Percentiles rank a stretch among this genome's conserved stretches.
Evolutionary conservation across 2,888 invertebrate species (phyloP).

Genomic region (Beris chalybata): DNA sequence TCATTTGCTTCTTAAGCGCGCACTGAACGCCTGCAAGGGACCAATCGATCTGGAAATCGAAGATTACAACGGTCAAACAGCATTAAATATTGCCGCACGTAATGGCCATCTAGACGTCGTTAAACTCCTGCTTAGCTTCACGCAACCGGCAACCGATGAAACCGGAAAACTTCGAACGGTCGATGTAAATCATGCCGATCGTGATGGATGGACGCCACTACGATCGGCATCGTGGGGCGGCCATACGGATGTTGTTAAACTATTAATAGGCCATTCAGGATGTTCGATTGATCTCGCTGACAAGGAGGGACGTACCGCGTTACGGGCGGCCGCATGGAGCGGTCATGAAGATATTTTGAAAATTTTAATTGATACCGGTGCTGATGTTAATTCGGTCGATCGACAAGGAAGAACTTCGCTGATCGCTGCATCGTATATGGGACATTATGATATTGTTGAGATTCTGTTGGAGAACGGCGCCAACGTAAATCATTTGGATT

Average conservation of each 20-base stretch:
- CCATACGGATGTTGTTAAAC: constrained; percentile 83
- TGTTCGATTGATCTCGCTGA: constrained; percentile 87
- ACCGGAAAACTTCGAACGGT: constrained; percentile 60
- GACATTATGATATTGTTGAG: constrained; percentile 87
- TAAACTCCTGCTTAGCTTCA: constrained; percentile 59
- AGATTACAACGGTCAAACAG: constrained; percentile 81
- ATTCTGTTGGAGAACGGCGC: constrained; percentile 81
- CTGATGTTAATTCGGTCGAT: constrained; percentile 80
- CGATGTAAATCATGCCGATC: constrained; percentile 75
- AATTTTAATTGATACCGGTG: constrained; percentile 74
- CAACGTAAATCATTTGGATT: constrained; percentile 81
- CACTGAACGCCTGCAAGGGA: constrained; percentile 64
- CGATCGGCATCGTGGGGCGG: constrained; percentile 96
- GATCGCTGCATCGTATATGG: constrained; percentile 96
- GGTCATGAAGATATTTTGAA: constrained; percentile 85
- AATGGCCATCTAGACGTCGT: constrained; percentile 76
- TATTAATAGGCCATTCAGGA: constrained; percentile 70
- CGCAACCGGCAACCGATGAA: constrained; percentile 52
- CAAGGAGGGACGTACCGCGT: constrained; percentile 83
- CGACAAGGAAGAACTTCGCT: constrained; percentile 89
- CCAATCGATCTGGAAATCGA: constrained; percentile 62
- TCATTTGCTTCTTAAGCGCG: constrained; percentile 65
- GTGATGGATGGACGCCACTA: constrained; percentile 88
- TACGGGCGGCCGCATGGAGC: constrained; percentile 92
- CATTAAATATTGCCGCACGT: constrained; percentile 81